Evolutionary conservation across 2,797 vertebrate genomes (phyloP).

Genomic region (Coregonus suidteri): DNA sequence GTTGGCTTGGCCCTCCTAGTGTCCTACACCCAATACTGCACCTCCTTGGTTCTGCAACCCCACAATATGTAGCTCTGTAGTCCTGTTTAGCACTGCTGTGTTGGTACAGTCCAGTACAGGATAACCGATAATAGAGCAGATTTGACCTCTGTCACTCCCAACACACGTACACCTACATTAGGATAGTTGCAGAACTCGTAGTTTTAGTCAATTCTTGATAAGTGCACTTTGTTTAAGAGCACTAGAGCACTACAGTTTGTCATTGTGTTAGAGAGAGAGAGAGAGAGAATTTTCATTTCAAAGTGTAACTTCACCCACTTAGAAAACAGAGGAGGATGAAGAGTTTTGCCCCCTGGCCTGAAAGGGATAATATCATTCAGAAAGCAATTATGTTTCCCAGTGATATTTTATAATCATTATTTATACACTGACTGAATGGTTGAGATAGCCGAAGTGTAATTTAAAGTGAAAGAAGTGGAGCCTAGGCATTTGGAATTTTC

Average conservation of each 20-base stretch:
- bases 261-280: background rate
- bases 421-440: background rate
- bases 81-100: too few relatives aligned
- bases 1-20: too few relatives aligned
- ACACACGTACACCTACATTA: background rate
- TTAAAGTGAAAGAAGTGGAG: background rate
- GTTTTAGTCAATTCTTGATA: too few relatives aligned
- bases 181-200: background rate
- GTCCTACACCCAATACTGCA: background rate
- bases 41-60: background rate
- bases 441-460: background rate
- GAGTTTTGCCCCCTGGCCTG: background rate
- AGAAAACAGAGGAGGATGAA: background rate
- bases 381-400: slow-evolving; percentile 7
- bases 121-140: too few relatives aligned
- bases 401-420: background rate
- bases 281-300: background rate
- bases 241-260: background rate
- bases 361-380: background rate
- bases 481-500: background rate
- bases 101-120: too few relatives aligned
- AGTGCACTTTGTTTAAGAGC: background rate
- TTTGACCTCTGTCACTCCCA: too few relatives aligned
- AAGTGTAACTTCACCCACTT: background rate
- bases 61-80: too few relatives aligned